phyloP scores from a whole-genome alignment of 2,797 vertebrate genomes.

The Psittacula echo region DNA sequence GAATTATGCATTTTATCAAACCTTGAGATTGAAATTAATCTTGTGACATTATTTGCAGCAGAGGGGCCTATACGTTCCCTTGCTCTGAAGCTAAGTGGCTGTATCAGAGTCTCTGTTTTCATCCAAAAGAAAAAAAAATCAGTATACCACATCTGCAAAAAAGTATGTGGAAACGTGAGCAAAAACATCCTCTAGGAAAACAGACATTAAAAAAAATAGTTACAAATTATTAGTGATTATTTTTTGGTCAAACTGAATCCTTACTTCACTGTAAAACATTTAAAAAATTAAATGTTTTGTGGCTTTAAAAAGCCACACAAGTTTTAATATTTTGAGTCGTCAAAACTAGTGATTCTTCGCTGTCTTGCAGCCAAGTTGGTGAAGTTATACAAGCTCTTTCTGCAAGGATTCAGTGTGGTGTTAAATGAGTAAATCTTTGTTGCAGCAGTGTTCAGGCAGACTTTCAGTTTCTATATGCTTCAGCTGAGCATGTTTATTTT shows the following conservation, averaged over 20 bases:
- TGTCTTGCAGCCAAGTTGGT: neutral
- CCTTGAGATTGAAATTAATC: neutral
- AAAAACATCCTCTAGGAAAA: neutral
- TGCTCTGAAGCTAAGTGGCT: neutral
- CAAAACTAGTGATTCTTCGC: neutral
- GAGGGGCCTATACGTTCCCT: neutral
- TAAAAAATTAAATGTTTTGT: neutral
- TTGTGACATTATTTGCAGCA: neutral
- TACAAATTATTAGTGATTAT: neutral
- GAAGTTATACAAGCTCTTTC: neutral
- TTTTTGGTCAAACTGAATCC: neutral
- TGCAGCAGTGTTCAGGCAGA: neutral
- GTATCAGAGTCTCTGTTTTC: neutral
- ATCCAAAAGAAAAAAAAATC: neutral
- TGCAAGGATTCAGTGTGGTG: neutral
- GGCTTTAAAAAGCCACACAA: neutral
- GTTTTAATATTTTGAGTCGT: neutral
- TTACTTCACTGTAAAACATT: neutral
- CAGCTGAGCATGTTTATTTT: slow-evolving; percentile 41
- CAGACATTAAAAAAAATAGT: neutral
- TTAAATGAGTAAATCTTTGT: neutral
- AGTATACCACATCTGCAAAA: neutral
- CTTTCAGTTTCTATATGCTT: slow-evolving; percentile 50
- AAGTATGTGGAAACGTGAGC: neutral
- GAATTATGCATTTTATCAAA: neutral